Conservation (phyloP, 92 coral and sea anemone genomes). For the Nematostella vectensis region DNA sequence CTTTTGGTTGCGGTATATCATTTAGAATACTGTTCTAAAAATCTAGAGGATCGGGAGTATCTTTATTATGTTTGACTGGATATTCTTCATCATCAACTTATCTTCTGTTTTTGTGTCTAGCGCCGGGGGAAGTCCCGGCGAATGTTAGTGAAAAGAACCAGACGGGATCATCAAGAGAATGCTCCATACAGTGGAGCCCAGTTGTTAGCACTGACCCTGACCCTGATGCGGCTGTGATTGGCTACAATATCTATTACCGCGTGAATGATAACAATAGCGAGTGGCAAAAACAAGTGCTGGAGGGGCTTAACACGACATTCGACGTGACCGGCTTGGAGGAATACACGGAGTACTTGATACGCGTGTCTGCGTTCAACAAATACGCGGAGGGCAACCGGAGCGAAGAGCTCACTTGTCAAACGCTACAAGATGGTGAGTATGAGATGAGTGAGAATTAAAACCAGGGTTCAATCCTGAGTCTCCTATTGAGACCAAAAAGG, state of each 20-base stretch:
- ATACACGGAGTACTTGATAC: constrained; percentile 33
- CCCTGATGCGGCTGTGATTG: constrained; percentile 52
- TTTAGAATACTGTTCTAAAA: no score
- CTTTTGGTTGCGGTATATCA: no score
- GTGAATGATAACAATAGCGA: constrained; percentile 17
- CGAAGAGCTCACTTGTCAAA: constrained; percentile 17
- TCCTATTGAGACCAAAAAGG: neutral
- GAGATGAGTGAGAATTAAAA: no score
- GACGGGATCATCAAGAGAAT: constrained; percentile 22
- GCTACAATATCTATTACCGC: constrained; percentile 43
- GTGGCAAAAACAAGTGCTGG: constrained; percentile 7
- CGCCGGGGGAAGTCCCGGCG: constrained; percentile 48
- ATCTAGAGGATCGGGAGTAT: no score
- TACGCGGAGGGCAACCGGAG: constrained; percentile 59
- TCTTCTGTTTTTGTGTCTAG: constrained; percentile 23
- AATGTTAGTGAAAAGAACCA: constrained; percentile 3
- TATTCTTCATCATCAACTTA: no score
- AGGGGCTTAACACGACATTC: constrained; percentile 16
- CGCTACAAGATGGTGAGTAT: constrained; percentile 52
- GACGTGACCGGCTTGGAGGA: constrained; percentile 25
- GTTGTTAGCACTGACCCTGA: constrained; percentile 37
- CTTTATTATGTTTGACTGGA: no score
- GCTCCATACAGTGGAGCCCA: constrained; percentile 30
- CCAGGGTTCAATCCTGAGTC: neutral
- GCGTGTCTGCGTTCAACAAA: constrained; percentile 31